Evolutionary conservation across 2,888 invertebrate genomes (phyloP).

Genomic region (Phymatocera aterrima): DNA sequence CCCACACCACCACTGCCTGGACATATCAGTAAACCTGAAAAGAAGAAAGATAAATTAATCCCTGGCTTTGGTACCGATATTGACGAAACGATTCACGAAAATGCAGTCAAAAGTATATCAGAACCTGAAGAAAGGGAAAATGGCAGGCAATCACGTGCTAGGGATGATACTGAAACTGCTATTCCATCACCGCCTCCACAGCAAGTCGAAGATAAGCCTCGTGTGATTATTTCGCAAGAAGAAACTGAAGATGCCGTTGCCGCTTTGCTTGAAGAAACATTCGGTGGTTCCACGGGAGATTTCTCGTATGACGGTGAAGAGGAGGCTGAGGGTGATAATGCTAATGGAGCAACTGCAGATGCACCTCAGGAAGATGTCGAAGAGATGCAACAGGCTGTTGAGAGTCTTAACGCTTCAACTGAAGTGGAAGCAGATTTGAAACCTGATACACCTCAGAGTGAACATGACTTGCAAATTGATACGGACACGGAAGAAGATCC

Average conservation of each 20-base stretch:
- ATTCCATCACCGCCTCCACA: constrained; percentile 77
- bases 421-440: constrained; percentile 78
- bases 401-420: constrained; percentile 83
- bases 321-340: constrained; percentile 67
- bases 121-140: constrained; percentile 74
- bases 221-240: constrained; percentile 92
- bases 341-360: constrained; percentile 75
- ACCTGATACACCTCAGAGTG: constrained; percentile 91
- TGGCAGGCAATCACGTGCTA: constrained; percentile 57
- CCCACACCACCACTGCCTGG: constrained; percentile 54
- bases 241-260: constrained; percentile 96
- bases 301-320: constrained; percentile 73
- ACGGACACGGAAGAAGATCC: constrained; percentile 88
- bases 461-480: constrained; percentile 89
- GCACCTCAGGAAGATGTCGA: constrained; percentile 86
- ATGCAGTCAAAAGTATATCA: constrained; percentile 88
- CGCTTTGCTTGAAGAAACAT: constrained; percentile 90
- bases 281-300: constrained; percentile 79
- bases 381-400: constrained; percentile 90
- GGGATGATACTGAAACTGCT: constrained; percentile 69
- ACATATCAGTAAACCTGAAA: constrained; percentile 68
- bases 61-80: constrained; percentile 82
- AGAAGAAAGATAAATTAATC: constrained; percentile 81
- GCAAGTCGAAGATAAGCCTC: constrained; percentile 85
- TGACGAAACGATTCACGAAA: constrained; percentile 85